A percentile compares a stretch with the other conserved stretches of the same genome.
These are phyloP conservation scores for Acrocyrtus sp. DNA, from an alignment of 2,888 invertebrate species.

Conservation along the genomic window DNA sequence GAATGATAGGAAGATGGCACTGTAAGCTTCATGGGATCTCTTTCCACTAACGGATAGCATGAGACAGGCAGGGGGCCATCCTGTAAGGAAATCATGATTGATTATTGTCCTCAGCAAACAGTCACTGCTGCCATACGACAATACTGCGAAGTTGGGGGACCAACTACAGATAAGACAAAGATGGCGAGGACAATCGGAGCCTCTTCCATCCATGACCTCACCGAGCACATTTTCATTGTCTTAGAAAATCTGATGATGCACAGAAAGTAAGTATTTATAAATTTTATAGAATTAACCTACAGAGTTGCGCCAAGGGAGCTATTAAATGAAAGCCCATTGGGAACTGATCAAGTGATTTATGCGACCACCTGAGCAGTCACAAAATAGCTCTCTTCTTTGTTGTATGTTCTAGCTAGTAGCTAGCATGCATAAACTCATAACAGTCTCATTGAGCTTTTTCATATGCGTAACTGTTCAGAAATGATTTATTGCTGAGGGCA, in stretches of 20 bases:
- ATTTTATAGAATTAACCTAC: no score
- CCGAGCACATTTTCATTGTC: not conserved
- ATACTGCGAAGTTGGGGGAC: no score
- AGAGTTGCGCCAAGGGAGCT: no score
- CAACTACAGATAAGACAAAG: not conserved
- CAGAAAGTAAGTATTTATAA: not conserved
- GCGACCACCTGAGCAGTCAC: slow-evolving; percentile 31
- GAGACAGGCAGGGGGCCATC: no score
- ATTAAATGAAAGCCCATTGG: slow-evolving; percentile 10
- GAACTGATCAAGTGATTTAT: slow-evolving; percentile 26
- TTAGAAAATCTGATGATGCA: slow-evolving; percentile 12
- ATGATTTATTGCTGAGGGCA: not conserved
- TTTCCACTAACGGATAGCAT: no score
- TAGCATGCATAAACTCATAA: not conserved
- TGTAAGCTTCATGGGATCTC: no score
- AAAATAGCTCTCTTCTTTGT: no score
- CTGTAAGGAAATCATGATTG: no score
- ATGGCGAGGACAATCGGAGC: not conserved
- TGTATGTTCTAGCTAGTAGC: no score
- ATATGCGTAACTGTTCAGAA: not conserved
- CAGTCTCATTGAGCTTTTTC: not conserved
- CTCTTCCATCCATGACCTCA: not conserved
- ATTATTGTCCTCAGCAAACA: no score
- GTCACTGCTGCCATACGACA: no score
- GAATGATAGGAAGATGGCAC: no score